Evolutionary conservation across 2,888 invertebrate genomes (phyloP), one percentile per base, ranked within the genome.

Genomic region (Sipha maydis): DNA sequence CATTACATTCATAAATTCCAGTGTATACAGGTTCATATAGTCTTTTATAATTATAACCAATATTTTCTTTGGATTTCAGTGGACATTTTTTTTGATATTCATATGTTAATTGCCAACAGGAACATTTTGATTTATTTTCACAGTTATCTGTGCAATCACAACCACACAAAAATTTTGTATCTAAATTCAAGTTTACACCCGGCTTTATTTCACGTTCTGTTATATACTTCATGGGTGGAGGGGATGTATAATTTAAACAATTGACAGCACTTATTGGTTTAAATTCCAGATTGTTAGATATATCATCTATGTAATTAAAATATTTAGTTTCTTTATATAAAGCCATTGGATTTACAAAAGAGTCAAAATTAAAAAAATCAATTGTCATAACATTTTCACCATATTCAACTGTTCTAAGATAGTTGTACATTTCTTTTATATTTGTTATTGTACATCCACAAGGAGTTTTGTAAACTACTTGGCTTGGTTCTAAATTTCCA

Each of bases 1-100:
- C 94, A 92, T 99, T 99, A 91, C 99, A 99, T 92, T 99, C 99
- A 91, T 97, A 99, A 90, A 99, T 97, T 0, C 98, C 99, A 0
- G 98, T 97, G 0, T 96, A 94, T 0, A 98, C 94, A 25, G 96
- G 95, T 90, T 98, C 96, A 0, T 95, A 95, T 25, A 99, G 92
- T 28, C 98, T 93, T 90, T 97, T 95, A 92, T 96, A 95, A 83
- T 94, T 94, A 92, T 99, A 99, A 3, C 98, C 98, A 3, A 96
- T 34, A 90, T 91, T 92, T 90, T 93, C 92, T 3, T 83, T 75
- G 8, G 69, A 14, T 38, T 21, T 19, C 77, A 48, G 93, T 91
- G 0, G 93, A 93, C 78, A 56, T 89, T 78, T 8, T 86, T 38
- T 25, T 89, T 89, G 41, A 89, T 85, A 56, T 95, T 61, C 61